Evolutionary conservation across 2,888 invertebrate genomes (phyloP), one percentile per base, ranked within the genome.

Genomic region (Entomobrya multifasciata): DNA sequence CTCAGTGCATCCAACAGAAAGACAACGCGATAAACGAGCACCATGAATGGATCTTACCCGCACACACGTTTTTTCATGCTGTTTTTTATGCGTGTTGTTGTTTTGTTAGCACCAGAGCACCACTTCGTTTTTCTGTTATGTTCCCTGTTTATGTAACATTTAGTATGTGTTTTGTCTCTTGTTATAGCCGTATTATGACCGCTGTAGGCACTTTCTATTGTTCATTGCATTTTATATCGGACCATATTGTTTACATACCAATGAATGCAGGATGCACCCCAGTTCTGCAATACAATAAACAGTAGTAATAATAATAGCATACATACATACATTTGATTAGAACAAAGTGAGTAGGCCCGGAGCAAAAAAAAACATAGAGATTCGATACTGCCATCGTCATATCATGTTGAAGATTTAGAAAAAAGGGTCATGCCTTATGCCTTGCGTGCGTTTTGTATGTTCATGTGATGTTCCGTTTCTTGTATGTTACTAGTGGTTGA

Each of bases 121-220:
- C 81, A 30, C 22, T 41, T 81, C 72, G 70, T 81, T 81, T 81
- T 72, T 47, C 81, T 49, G 36, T 52, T 60, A 57, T 70, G 70
- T 30, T 80, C 17, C 67, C 22, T 52, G 20, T 79, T n/a, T 65
- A 65, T 77, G 57, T 79, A 49, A 41, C 36, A 83, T 60, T 72
- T 79, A 52, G 79, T 62, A 15, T 84, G 36, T 62, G 52, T 78
- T 44, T 77, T 82, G 49, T 76, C 60, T 55, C 52, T 52, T 65
- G 80, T 86, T 80, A 76, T 86, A 30, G 86, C 67, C 55, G 22
- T 62, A 72, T 80, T 80, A 86, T 81, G 74, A 67, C 65, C 72
- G 67, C 76, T 86, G 44, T 57, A 74, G 67, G 86, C 78, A 80
- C 65, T 86, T 86, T 81, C 76, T 76, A 76, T 74, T 81, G 60